Percentiles rank a stretch among this genome's conserved stretches.
phyloP scores from a whole-genome alignment of 2,797 vertebrate genomes.

The Perodicticus potto region DNA sequence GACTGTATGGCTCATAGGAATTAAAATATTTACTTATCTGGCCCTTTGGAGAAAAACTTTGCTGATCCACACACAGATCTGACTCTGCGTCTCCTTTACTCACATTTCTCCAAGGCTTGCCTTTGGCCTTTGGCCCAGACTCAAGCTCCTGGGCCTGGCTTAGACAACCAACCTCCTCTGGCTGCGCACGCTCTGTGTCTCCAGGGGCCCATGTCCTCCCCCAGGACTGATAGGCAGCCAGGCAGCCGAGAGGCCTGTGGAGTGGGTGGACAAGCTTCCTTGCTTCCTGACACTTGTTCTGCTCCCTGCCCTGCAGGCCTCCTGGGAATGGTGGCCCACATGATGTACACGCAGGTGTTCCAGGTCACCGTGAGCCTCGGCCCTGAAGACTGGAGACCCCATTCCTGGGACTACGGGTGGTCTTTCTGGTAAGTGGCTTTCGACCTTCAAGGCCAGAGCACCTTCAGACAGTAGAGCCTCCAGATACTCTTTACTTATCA shows the following conservation, averaged over 20 bases:
- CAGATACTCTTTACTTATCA: background rate
- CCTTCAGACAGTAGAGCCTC: background rate
- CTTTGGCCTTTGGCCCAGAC: background rate
- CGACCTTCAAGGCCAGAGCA: background rate
- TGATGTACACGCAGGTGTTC: conserved; percentile 97
- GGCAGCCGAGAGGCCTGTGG: fast-evolving
- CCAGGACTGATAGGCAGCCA: background rate
- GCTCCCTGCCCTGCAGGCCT: conserved; percentile 90
- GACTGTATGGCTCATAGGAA: background rate
- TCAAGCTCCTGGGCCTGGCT: background rate
- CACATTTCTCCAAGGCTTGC: background rate
- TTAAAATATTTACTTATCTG: background rate
- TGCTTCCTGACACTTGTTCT: conserved; percentile 41
- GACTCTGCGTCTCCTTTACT: background rate
- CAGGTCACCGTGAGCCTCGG: conserved; percentile 96
- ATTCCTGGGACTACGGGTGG: conserved; percentile 96
- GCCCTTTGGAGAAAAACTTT: background rate
- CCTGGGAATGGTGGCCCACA: conserved; percentile 96
- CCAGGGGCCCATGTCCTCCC: background rate
- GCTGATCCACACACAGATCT: background rate
- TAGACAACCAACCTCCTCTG: background rate
- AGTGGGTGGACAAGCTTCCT: background rate
- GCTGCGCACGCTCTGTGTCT: conserved; percentile 65
- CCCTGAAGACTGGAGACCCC: conserved; percentile 95
- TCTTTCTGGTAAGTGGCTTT: conserved; percentile 93